phyloP scores from a whole-genome alignment of 35 echinoderm and acorn worm genomes.

The Hemicentrotus pulcherrimus region DNA sequence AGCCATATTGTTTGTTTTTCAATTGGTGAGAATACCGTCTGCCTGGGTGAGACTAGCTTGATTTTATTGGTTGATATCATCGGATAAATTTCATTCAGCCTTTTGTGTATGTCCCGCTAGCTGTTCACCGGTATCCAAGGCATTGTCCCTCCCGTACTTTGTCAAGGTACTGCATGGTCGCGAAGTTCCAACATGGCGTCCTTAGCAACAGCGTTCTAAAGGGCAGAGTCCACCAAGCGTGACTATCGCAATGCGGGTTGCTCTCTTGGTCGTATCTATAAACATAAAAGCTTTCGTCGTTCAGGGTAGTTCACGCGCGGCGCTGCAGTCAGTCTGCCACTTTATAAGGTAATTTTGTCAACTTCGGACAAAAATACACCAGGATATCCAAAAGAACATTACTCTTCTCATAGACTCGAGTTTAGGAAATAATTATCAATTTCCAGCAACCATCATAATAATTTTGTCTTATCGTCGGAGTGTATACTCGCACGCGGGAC shows the following conservation, averaged over 20 bases:
- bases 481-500: conserved; percentile 27
- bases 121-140: conserved; percentile 24
- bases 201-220: conserved; percentile 77
- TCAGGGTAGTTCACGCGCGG: conserved; percentile 31
- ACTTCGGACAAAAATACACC: conserved; percentile 11
- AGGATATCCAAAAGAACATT: conserved; percentile 15
- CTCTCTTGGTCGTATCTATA: conserved; percentile 75
- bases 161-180: conserved; percentile 31
- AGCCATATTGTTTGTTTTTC: too few species aligned
- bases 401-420: not conserved
- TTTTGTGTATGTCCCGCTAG: not conserved
- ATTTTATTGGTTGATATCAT: conserved; percentile 38
- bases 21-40: not conserved
- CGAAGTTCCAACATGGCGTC: conserved; percentile 61
- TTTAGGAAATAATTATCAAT: conserved; percentile 12
- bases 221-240: conserved; percentile 48
- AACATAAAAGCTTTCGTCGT: conserved; percentile 73
- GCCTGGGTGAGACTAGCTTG: not conserved
- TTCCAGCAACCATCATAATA: not conserved
- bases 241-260: conserved; percentile 50
- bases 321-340: not conserved
- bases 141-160: not conserved
- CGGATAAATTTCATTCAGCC: conserved; percentile 22
- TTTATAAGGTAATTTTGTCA: conserved; percentile 34
- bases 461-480: conserved; percentile 27